phyloP scores from a whole-genome alignment of 2,888 invertebrate genomes.

The Chouioia cunea region DNA sequence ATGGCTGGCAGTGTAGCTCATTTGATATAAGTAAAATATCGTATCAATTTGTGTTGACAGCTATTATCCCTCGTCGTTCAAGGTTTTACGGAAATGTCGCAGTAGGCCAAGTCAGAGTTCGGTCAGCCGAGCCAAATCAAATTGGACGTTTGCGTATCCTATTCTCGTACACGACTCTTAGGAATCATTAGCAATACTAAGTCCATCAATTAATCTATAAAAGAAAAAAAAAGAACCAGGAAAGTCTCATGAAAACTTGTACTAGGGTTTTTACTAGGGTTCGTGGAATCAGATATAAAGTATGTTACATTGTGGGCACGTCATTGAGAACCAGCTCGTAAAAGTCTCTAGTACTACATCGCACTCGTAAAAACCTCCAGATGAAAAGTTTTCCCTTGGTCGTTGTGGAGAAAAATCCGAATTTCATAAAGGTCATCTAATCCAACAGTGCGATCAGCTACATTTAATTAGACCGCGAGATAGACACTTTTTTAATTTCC shows the following conservation, averaged over 20 bases:
- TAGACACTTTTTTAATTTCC: constrained; percentile 33
- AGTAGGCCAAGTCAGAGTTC: too few species aligned
- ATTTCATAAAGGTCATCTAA: constrained; percentile 10
- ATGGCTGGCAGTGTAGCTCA: too few species aligned
- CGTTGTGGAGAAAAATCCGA: constrained; percentile 10
- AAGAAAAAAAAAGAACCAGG: neutral
- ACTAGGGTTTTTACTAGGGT: neutral
- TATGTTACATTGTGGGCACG: constrained; percentile 12
- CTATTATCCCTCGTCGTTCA: too few species aligned
- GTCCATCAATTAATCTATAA: constrained; percentile 22
- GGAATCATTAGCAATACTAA: too few species aligned
- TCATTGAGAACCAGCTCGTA: constrained; percentile 30
- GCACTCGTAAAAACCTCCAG: constrained; percentile 6
- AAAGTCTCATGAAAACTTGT: constrained; percentile 22
- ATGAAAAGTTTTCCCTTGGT: constrained; percentile 22
- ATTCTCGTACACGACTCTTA: too few species aligned
- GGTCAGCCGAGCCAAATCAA: too few species aligned
- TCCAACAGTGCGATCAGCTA: constrained; percentile 16
- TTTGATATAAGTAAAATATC: too few species aligned
- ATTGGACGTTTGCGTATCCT: too few species aligned
- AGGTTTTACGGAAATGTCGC: too few species aligned
- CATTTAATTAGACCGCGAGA: neutral
- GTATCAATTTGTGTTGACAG: too few species aligned
- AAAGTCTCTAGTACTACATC: neutral
- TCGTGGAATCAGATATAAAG: constrained; percentile 15